Conservation (phyloP, 2,797 vertebrate species). For the Fringilla coelebs region DNA sequence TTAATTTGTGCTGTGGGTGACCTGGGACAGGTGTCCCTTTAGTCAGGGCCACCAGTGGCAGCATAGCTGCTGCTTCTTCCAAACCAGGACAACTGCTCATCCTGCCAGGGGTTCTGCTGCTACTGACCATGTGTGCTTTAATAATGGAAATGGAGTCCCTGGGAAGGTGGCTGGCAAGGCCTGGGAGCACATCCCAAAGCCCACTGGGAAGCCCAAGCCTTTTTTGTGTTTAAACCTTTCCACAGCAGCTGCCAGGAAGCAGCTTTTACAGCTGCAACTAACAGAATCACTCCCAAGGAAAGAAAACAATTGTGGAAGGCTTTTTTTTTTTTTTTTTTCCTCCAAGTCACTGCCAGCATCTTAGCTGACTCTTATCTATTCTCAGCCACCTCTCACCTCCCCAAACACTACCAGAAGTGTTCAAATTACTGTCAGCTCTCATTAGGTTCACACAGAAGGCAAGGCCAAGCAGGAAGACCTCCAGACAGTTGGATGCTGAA, state of each 20-base stretch:
- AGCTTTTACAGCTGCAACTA: conserved; percentile 26
- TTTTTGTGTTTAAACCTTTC: conserved; percentile 15
- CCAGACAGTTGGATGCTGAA: conserved; percentile 25
- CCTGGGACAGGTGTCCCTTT: background rate
- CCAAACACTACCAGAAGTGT: conserved; percentile 24
- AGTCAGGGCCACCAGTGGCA: background rate
- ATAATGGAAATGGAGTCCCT: background rate
- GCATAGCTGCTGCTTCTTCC: background rate
- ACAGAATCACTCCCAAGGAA: conserved; percentile 22
- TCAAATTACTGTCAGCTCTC: conserved; percentile 58
- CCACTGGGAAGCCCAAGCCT: background rate
- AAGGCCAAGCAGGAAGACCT: conserved; percentile 16
- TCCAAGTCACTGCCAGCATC: background rate
- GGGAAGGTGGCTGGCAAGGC: background rate
- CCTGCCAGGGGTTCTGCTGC: background rate
- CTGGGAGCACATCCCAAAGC: background rate
- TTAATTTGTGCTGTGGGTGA: background rate
- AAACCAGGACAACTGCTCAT: background rate
- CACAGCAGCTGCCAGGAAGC: conserved; percentile 28
- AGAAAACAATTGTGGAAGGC: conserved; percentile 7
- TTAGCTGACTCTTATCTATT: conserved; percentile 27
- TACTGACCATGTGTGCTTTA: background rate
- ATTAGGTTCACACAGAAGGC: conserved; percentile 13
- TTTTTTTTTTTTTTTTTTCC: background rate
- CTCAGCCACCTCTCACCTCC: conserved; percentile 51